A percentile compares a stretch with the other conserved stretches of the same genome.
Conservation (phyloP, 1,140 invertebrate genomes). For the Harlomillsia oculata region DNA sequence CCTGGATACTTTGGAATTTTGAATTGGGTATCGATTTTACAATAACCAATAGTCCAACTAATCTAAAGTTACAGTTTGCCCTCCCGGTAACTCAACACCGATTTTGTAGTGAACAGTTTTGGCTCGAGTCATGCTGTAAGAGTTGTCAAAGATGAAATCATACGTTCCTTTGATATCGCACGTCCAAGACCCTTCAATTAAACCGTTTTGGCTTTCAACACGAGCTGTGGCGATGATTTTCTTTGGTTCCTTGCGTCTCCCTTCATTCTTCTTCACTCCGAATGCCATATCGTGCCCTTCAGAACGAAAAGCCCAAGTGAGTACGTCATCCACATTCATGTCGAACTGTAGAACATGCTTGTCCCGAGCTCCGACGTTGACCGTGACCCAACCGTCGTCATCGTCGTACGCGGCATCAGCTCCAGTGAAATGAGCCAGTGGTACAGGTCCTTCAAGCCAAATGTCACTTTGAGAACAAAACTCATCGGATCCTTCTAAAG, state of each 20-base stretch:
- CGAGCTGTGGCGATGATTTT: background rate
- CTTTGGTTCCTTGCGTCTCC: background rate
- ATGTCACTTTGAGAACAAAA: background rate
- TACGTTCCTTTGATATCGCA: background rate
- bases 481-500: background rate
- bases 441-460: background rate
- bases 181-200: background rate
- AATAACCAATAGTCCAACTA: no score
- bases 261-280: background rate
- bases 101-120: conserved; percentile 77
- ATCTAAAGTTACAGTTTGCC: no score
- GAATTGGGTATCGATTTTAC: no score
- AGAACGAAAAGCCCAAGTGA: background rate
- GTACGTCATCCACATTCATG: background rate
- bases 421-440: background rate
- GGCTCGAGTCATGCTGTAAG: conserved; percentile 37
- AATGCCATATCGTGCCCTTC: conserved; percentile 3
- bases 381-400: background rate
- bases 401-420: background rate
- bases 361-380: background rate
- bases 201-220: background rate
- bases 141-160: conserved; percentile 8
- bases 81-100: no score
- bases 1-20: no score
- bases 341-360: background rate